Evolutionary conservation across 2,797 vertebrate genomes (phyloP).

Genomic region (Echiichthys vipera): DNA sequence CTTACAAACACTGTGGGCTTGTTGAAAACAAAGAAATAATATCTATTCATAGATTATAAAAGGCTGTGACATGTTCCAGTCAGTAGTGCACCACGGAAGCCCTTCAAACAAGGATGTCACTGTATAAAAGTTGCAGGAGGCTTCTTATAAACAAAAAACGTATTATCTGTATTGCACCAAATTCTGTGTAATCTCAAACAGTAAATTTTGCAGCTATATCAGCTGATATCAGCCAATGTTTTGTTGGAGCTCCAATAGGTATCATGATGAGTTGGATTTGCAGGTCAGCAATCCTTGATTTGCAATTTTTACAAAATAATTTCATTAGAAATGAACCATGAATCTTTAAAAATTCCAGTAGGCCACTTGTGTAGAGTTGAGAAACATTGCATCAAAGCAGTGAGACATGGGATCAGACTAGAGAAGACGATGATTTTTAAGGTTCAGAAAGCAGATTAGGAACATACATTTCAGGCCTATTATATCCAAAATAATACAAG

Average conservation of each 20-base stretch:
- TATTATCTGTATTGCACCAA: too few relatives aligned
- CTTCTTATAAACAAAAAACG: too few relatives aligned
- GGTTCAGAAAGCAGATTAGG: constrained; percentile 23
- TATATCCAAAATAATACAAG: not conserved
- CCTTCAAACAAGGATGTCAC: not conserved
- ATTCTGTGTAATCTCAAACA: too few relatives aligned
- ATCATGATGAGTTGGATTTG: not conserved
- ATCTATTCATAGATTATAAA: not conserved
- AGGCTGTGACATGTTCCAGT: not conserved
- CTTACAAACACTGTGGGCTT: not conserved
- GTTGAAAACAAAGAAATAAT: not conserved
- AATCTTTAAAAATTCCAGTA: not conserved
- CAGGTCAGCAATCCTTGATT: not conserved
- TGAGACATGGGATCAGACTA: constrained; percentile 22
- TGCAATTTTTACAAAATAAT: too few relatives aligned
- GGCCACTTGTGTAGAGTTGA: too few relatives aligned
- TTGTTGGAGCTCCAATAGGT: too few relatives aligned
- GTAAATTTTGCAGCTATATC: too few relatives aligned
- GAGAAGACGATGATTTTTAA: constrained; percentile 21
- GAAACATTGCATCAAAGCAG: constrained; percentile 11
- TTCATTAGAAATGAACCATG: not conserved
- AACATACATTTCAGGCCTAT: not conserved
- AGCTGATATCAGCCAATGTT: too few relatives aligned
- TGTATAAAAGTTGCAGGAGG: too few relatives aligned
- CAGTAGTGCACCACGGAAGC: not conserved